Conservation (phyloP, 1,140 invertebrate species). For the Pseudomyrmex gracilis region DNA sequence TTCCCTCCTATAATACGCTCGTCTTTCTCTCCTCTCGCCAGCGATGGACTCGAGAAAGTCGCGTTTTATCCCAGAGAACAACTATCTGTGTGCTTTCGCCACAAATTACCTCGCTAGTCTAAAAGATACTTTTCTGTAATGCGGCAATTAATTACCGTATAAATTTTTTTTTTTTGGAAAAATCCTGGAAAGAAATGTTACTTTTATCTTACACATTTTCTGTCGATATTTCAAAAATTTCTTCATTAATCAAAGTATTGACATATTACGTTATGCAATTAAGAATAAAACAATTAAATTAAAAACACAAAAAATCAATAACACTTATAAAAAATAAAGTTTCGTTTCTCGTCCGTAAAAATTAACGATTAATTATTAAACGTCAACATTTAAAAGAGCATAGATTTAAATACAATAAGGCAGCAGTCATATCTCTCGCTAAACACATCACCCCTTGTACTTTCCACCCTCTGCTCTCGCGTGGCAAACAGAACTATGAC, state of each 20-base stretch:
- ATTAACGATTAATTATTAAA: no score
- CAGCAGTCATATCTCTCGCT: constrained; percentile 67
- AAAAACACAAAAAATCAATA: no score
- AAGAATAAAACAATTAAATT: no score
- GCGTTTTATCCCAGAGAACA: constrained; percentile 65
- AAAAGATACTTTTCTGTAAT: background rate
- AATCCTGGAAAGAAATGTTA: no score
- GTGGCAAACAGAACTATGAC: constrained; percentile 78
- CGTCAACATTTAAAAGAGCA: background rate
- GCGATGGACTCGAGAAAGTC: constrained; percentile 71
- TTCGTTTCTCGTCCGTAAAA: no score
- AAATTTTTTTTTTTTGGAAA: no score
- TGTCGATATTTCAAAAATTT: background rate
- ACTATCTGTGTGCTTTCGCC: constrained; percentile 19
- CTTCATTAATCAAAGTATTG: background rate
- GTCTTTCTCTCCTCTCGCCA: constrained; percentile 13
- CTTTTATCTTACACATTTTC: background rate
- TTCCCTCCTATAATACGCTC: background rate
- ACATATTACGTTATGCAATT: no score
- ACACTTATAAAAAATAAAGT: no score
- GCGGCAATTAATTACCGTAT: constrained; percentile 20
- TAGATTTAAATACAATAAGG: constrained; percentile 23
- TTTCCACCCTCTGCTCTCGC: constrained; percentile 73
- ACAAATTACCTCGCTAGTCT: background rate
- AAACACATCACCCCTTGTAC: constrained; percentile 63